Evolutionary conservation across 2,888 invertebrate genomes (phyloP), one percentile per base, ranked within the genome.

Genomic region (Mylabris sibirica): DNA sequence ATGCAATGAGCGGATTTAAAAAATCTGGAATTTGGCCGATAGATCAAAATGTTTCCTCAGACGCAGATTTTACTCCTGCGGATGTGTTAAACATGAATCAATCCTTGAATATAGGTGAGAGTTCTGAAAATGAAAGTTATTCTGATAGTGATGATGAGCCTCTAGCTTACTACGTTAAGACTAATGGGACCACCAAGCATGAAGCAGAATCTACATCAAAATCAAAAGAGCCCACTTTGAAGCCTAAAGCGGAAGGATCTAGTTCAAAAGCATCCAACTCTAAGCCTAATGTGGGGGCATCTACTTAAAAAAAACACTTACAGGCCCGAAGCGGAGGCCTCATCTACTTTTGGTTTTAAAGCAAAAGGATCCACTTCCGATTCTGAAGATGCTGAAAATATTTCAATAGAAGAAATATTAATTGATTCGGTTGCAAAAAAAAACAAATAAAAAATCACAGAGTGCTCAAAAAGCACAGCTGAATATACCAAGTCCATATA

Each of bases 1-100:
- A 69, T 69, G 73, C 66, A 60, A 44, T 67, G 60, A 67, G 70
- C 62, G 75, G 74, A 34, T 75, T 76, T 59, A 68, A 73, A 71
- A 76, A 41, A 59, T 66, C 65, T 60, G 73, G 74, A 53, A 68
- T 73, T 65, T 74, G 72, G 69, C 74, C 73, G 6, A 17, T 44
- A 6, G 66, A 66, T 62, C 41, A n/a, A 22, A 62, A 14, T 14
- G 67, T 70, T 49, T 74, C 72, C 60, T 67, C 72, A 22, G 72
- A 73, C 22, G 71, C 69, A 11, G 73, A 74, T 41, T 75, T 74
- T 63, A 44, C 68, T 63, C 66, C 70, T 34, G 34, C 34, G 34
- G 34, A 34, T 53, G 53, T 53, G 6, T 53, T 53, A 22, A 53
- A 17, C 17, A 53, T 17, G 22, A 53, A 53, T 53, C 17, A 53